Evolutionary conservation across 2,797 vertebrate genomes (phyloP).

Genomic region (Chloroceryle amazona): DNA sequence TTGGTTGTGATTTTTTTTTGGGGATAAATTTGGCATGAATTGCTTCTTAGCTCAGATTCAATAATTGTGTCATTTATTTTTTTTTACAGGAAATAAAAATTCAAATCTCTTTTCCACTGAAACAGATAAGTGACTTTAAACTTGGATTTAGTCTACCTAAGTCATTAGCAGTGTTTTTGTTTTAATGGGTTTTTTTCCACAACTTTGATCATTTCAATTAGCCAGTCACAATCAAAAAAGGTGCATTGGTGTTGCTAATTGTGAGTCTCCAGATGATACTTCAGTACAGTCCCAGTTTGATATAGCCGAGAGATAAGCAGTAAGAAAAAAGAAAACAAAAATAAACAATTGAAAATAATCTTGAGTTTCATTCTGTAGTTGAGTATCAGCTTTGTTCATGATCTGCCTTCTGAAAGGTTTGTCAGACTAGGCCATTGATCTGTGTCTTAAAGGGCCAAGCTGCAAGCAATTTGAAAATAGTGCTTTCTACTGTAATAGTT

Average conservation of each 20-base stretch:
- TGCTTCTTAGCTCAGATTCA: conserved; percentile 6
- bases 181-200: neutral
- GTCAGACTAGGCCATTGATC: neutral
- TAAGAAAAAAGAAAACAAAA: neutral
- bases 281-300: neutral
- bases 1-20: neutral
- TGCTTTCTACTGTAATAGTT: neutral
- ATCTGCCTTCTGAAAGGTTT: neutral
- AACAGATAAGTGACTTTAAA: neutral
- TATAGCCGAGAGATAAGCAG: neutral
- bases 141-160: neutral
- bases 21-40: neutral
- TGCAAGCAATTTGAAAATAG: neutral
- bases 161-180: neutral
- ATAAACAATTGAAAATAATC: neutral
- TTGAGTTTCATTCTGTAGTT: neutral
- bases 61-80: neutral
- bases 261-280: neutral
- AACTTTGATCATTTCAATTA: neutral
- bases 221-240: neutral
- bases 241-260: neutral
- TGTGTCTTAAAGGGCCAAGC: neutral
- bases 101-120: neutral
- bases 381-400: neutral
- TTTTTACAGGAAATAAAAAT: neutral